These are phyloP conservation scores for Melanophora roralis DNA, from an alignment of 2,888 invertebrate genomes.

Conservation along the genomic window DNA sequence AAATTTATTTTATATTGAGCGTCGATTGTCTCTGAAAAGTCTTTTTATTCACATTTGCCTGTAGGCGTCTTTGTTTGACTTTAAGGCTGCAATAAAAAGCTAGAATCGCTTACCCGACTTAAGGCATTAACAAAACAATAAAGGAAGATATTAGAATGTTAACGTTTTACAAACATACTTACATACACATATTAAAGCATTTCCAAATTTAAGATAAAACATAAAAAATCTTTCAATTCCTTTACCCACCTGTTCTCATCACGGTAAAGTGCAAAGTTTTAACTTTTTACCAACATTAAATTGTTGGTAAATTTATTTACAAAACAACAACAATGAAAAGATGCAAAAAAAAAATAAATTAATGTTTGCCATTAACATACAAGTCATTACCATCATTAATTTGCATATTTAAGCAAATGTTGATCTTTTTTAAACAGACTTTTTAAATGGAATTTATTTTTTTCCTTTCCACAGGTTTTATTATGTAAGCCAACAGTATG, in stretches of 20 bases:
- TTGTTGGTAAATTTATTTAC: constrained; percentile 4
- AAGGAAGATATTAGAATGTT: no score
- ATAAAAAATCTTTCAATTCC: neutral
- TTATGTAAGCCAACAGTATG: neutral
- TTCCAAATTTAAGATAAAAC: no score
- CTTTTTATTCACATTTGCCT: no score
- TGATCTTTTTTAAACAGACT: neutral
- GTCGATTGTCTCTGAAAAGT: no score
- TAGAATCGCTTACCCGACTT: no score
- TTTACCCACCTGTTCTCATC: neutral
- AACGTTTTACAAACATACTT: no score
- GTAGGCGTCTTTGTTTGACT: no score
- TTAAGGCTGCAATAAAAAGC: no score
- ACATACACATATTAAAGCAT: no score
- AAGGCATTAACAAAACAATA: no score
- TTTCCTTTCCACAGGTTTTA: neutral
- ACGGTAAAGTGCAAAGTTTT: neutral
- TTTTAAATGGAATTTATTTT: constrained; percentile 1
- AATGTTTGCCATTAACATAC: constrained; percentile 43
- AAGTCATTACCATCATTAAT: constrained; percentile 56
- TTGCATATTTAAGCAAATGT: constrained; percentile 40
- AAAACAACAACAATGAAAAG: neutral
- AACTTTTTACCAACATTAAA: neutral
- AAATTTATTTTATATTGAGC: no score
- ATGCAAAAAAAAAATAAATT: neutral